Percentiles rank a stretch among this genome's conserved stretches.
Evolutionary conservation across 2,113 vertebrate genomes (phyloP).

Genomic region (Microcebus tavaratra): DNA sequence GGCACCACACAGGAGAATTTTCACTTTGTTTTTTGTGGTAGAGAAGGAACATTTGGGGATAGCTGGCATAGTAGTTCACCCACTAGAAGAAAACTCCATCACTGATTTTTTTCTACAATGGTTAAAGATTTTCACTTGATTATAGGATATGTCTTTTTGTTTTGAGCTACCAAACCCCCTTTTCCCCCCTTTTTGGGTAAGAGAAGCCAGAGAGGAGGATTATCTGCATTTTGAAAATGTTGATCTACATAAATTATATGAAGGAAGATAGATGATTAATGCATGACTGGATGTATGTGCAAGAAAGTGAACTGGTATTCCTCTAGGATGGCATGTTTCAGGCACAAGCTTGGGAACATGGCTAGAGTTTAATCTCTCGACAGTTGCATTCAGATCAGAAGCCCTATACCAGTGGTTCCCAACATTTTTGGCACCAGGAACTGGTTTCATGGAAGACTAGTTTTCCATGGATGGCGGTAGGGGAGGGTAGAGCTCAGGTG

Average conservation of each 20-base stretch:
- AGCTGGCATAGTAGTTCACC: not conserved
- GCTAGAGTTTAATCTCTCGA: not conserved
- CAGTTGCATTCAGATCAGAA: not conserved
- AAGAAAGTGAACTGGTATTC: not conserved
- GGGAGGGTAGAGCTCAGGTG: too few species aligned
- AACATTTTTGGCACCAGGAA: too few species aligned
- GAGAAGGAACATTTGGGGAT: not conserved
- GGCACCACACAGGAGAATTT: not conserved
- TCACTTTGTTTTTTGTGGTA: not conserved
- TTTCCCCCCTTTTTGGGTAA: not conserved
- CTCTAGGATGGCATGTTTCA: not conserved
- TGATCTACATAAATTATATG: not conserved
- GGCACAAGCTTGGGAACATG: not conserved
- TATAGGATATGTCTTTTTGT: not conserved
- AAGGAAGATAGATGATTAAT: not conserved
- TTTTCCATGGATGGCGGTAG: too few species aligned
- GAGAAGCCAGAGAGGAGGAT: not conserved
- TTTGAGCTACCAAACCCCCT: not conserved
- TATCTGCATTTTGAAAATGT: not conserved
- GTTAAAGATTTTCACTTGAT: not conserved
- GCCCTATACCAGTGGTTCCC: not conserved
- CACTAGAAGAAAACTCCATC: not conserved
- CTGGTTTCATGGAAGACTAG: too few species aligned
- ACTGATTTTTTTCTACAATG: not conserved
- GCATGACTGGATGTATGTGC: not conserved